Conservation (phyloP, 2,797 vertebrate genomes). For the Rhinella marina region DNA sequence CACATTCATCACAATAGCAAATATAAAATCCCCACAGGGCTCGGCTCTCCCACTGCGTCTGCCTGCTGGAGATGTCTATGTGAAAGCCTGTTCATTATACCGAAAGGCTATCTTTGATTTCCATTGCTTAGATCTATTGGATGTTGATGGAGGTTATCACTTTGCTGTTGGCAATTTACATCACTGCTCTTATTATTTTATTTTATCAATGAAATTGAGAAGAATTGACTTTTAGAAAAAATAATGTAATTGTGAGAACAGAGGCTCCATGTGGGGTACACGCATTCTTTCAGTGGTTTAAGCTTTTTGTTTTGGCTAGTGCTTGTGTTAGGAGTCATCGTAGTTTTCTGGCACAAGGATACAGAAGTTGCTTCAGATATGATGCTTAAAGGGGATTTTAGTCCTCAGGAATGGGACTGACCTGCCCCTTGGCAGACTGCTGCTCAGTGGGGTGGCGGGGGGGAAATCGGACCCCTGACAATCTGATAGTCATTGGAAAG, state of each 20-base stretch:
- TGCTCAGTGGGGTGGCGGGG: too few species aligned
- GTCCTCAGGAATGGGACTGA: too few species aligned
- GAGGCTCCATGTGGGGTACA: background rate
- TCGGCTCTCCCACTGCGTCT: constrained; percentile 50
- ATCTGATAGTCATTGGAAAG: too few species aligned
- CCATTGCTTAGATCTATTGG: constrained; percentile 55
- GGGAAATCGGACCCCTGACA: too few species aligned
- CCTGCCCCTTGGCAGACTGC: too few species aligned
- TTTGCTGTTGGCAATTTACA: constrained; percentile 57
- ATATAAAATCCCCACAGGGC: constrained; percentile 56
- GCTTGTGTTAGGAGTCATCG: background rate
- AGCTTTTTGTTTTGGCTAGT: background rate
- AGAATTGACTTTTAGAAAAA: constrained; percentile 11
- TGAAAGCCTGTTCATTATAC: constrained; percentile 55
- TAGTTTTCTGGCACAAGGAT: too few species aligned
- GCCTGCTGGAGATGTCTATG: constrained; percentile 49
- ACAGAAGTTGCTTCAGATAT: background rate
- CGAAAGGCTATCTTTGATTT: constrained; percentile 61
- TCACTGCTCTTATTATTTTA: constrained; percentile 49
- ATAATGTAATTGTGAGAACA: constrained; percentile 14
- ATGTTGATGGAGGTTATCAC: constrained; percentile 54
- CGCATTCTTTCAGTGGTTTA: background rate
- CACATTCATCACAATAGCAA: constrained; percentile 63
- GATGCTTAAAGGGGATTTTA: background rate
- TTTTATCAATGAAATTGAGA: constrained; percentile 45